Percentiles rank a stretch among this genome's conserved stretches.
phyloP scores from a whole-genome alignment of 2,113 vertebrate genomes.

The Anoura caudifer region DNA sequence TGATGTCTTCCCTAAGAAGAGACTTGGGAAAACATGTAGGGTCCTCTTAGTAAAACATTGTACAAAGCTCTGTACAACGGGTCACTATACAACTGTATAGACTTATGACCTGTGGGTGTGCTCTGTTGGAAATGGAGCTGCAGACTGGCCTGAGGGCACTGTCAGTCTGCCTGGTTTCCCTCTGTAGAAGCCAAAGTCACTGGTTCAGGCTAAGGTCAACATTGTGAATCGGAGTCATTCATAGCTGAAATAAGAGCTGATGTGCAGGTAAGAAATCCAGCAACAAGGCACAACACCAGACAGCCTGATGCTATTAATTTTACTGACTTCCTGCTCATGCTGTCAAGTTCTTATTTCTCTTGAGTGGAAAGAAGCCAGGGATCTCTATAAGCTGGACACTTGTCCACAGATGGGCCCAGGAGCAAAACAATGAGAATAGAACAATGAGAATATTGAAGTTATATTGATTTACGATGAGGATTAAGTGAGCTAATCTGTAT shows the following conservation, averaged over 20 bases:
- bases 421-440: background rate
- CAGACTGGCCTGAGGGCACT: background rate
- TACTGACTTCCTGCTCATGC: constrained; percentile 24
- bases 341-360: constrained; percentile 6
- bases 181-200: constrained; percentile 20
- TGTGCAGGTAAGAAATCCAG: constrained; percentile 35
- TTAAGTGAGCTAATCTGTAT: background rate
- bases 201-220: constrained; percentile 32
- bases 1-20: constrained; percentile 19
- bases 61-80: background rate
- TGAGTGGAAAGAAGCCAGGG: background rate
- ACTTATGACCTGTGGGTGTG: background rate
- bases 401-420: background rate
- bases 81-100: background rate
- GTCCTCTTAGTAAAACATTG: constrained; percentile 37
- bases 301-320: constrained; percentile 24
- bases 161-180: background rate
- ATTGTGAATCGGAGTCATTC: constrained; percentile 35
- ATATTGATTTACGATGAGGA: background rate
- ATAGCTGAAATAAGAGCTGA: constrained; percentile 40
- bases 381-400: background rate
- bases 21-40: constrained; percentile 16
- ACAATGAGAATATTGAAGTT: background rate
- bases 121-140: background rate
- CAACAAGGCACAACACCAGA: background rate